Conservation (phyloP, 2,888 invertebrate genomes). For the Opisthograptis luteolata region DNA sequence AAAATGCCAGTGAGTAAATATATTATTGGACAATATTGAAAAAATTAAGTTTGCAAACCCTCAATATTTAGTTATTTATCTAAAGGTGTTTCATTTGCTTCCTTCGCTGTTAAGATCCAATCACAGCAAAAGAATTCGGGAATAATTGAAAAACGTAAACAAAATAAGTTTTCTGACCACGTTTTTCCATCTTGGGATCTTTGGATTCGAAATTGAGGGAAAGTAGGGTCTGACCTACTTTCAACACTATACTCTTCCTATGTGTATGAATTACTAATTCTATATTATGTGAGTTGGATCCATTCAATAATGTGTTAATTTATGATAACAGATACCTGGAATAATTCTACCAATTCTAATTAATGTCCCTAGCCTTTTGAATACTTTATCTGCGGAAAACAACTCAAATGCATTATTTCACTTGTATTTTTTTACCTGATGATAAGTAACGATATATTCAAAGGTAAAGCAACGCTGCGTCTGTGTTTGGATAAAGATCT, state of each 20-base stretch:
- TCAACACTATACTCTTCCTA: background rate
- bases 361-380: too few species aligned
- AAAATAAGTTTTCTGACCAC: slow-evolving; percentile 12
- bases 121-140: background rate
- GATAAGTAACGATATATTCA: too few species aligned
- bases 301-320: background rate
- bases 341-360: too few species aligned
- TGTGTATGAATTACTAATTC: background rate
- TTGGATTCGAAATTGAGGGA: slow-evolving; percentile 6
- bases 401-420: too few species aligned
- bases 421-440: too few species aligned
- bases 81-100: slow-evolving; percentile 1
- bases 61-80: background rate
- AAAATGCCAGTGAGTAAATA: background rate
- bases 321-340: too few species aligned
- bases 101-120: slow-evolving; percentile 20
- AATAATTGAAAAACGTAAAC: slow-evolving; percentile 9
- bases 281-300: too few species aligned
- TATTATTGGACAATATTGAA: too few species aligned
- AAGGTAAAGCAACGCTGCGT: too few species aligned
- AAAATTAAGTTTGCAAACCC: background rate
- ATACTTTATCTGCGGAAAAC: too few species aligned
- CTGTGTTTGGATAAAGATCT: too few species aligned
- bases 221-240: background rate
- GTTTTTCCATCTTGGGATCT: background rate